These are phyloP conservation scores for Anoplius nigerrimus DNA, from an alignment of 2,888 invertebrate genomes.

Conservation along the genomic window DNA sequence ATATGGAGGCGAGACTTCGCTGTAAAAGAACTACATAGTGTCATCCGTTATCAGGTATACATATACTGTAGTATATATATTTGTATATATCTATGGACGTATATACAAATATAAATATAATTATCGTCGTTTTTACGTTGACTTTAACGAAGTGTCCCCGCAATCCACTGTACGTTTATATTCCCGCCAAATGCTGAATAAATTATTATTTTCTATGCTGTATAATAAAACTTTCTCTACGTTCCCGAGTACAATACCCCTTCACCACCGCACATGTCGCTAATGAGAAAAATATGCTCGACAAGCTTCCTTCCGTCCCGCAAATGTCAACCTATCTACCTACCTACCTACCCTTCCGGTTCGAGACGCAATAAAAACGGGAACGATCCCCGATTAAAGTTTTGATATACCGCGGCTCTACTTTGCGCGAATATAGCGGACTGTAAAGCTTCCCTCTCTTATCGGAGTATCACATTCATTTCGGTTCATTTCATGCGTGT, in stretches of 20 bases:
- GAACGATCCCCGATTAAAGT: too few relatives aligned
- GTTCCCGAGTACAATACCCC: constrained; percentile 27
- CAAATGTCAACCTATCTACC: too few relatives aligned
- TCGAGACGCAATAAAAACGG: too few relatives aligned
- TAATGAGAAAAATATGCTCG: not conserved
- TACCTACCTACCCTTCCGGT: too few relatives aligned
- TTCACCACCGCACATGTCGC: not conserved
- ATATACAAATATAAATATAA: constrained; percentile 6
- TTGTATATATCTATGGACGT: not conserved
- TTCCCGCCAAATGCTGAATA: constrained; percentile 69
- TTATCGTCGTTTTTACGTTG: constrained; percentile 1
- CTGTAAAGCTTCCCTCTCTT: not conserved
- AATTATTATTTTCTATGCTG: constrained; percentile 74
- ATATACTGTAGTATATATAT: constrained; percentile 3
- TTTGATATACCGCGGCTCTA: too few relatives aligned
- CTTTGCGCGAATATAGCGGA: too few relatives aligned
- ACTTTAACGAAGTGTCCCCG: constrained; percentile 26
- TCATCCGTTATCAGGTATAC: constrained; percentile 19
- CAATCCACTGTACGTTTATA: constrained; percentile 63
- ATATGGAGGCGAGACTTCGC: constrained; percentile 11
- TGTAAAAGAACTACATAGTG: constrained; percentile 23
- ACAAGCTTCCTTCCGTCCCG: too few relatives aligned
- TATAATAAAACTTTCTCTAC: constrained; percentile 33
- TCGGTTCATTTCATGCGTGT: too few relatives aligned
- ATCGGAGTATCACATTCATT: too few relatives aligned